A percentile compares a stretch with the other conserved stretches of the same genome.
Evolutionary conservation across 2,888 invertebrate genomes (phyloP).

Genomic region (Polymixis lichenea): DNA sequence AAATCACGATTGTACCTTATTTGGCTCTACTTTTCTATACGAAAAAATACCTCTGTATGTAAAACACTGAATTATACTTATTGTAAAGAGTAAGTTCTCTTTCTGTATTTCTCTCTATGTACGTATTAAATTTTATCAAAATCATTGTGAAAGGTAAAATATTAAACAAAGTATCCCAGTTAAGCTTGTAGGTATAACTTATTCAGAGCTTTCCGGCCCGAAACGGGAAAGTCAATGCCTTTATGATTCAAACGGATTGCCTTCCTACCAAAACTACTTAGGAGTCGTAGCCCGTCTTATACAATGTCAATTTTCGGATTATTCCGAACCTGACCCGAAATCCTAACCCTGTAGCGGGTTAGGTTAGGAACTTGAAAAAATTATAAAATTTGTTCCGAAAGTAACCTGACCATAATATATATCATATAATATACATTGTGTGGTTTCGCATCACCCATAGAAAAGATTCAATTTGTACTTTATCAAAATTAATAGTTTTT

Average conservation of each 20-base stretch:
- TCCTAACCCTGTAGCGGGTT: too few species aligned
- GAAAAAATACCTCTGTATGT: not conserved
- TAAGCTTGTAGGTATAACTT: constrained; percentile 21
- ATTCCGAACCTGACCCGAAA: too few species aligned
- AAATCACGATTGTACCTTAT: constrained; percentile 20
- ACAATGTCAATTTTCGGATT: not conserved
- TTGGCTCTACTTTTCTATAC: not conserved
- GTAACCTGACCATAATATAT: too few species aligned
- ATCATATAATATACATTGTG: too few species aligned
- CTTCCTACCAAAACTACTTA: constrained; percentile 11
- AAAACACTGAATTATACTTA: not conserved
- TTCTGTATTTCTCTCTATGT: not conserved
- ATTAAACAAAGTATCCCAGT: not conserved
- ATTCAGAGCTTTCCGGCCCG: constrained; percentile 21
- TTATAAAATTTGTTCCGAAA: too few species aligned
- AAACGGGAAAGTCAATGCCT: constrained; percentile 18
- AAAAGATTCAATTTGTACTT: too few species aligned
- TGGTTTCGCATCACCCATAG: too few species aligned
- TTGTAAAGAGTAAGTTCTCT: not conserved
- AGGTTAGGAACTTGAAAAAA: too few species aligned
- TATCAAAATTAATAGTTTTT: too few species aligned
- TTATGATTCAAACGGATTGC: constrained; percentile 14
- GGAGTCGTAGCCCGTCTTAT: not conserved
- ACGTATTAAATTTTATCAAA: not conserved
- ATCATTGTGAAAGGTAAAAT: not conserved